phyloP scores from a whole-genome alignment of 2,888 invertebrate genomes.

The Scaptomyza tumidula region DNA sequence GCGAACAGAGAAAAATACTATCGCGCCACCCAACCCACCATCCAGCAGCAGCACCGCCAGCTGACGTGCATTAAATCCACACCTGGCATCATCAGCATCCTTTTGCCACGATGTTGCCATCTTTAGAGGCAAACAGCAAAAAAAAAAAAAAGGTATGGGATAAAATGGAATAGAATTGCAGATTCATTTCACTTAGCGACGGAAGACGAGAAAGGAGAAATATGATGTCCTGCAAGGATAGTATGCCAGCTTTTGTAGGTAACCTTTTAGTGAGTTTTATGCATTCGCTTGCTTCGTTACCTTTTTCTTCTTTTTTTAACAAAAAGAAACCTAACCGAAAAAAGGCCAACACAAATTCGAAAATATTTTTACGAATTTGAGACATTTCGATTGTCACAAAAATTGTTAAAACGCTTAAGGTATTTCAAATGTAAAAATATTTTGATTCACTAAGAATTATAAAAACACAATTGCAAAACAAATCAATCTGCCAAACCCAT shows the following conservation, averaged over 20 bases:
- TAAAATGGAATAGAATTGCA: conserved; percentile 77
- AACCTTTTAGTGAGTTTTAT: conserved; percentile 61
- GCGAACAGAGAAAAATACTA: neutral
- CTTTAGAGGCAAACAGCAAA: conserved; percentile 23
- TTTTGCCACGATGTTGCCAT: conserved; percentile 32
- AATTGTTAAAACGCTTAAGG: too few relatives aligned
- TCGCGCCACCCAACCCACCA: too few relatives aligned
- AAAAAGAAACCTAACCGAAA: neutral
- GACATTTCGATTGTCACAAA: too few relatives aligned
- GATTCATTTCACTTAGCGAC: conserved; percentile 77
- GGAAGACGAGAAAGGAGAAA: conserved; percentile 24
- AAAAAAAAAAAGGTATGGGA: conserved; percentile 15
- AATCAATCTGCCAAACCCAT: neutral
- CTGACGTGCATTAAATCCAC: conserved; percentile 69
- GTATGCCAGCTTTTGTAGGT: conserved; percentile 21
- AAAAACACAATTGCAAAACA: neutral
- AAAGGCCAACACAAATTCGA: conserved; percentile 27
- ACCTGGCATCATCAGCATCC: conserved; percentile 67
- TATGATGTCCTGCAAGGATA: conserved; percentile 43
- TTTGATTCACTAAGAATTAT: neutral
- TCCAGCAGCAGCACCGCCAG: neutral
- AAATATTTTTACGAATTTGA: too few relatives aligned
- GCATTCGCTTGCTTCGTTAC: conserved; percentile 21
- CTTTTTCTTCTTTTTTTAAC: neutral
- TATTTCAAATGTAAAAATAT: neutral